Evolutionary conservation across 2,797 vertebrate genomes (phyloP).

Genomic region (Remorina albescens): DNA sequence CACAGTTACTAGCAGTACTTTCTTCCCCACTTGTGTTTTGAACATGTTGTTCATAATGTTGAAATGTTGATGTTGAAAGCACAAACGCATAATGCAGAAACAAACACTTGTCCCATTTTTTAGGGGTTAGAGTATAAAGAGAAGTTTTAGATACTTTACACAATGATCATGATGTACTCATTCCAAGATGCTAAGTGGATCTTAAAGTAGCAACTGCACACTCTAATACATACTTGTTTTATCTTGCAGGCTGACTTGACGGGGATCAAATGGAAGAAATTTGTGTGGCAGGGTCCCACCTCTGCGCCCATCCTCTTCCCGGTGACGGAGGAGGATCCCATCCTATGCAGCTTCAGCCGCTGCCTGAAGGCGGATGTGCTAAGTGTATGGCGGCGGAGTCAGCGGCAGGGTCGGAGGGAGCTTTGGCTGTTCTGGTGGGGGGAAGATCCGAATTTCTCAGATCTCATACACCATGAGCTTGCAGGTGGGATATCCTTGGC

Average conservation of each 20-base stretch:
- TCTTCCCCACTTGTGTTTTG: constrained; percentile 44
- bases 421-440: constrained; percentile 99
- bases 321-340: constrained; percentile 98
- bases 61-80: constrained; percentile 61
- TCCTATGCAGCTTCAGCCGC: constrained; percentile 98
- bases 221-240: constrained; percentile 30
- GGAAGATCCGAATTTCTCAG: constrained; percentile 94
- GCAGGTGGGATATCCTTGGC: constrained; percentile 83
- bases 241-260: constrained; percentile 93
- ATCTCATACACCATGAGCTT: constrained; percentile 97
- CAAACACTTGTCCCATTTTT: constrained; percentile 19
- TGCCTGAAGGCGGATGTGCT: constrained; percentile 97
- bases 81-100: constrained; percentile 29
- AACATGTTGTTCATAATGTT: constrained; percentile 59
- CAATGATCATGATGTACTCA: constrained; percentile 51
- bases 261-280: constrained; percentile 99
- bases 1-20: constrained; percentile 66
- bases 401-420: constrained; percentile 94
- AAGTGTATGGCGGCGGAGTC: constrained; percentile 96
- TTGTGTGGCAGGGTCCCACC: constrained; percentile 96
- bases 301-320: constrained; percentile 97
- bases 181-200: constrained; percentile 62
- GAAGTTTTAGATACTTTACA: constrained; percentile 73
- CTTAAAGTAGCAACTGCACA: constrained; percentile 54
- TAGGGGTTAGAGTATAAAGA: constrained; percentile 27